Evolutionary conservation across 2,113 vertebrate genomes (phyloP), one percentile per base, ranked within the genome.

Genomic region (Anoura caudifer): DNA sequence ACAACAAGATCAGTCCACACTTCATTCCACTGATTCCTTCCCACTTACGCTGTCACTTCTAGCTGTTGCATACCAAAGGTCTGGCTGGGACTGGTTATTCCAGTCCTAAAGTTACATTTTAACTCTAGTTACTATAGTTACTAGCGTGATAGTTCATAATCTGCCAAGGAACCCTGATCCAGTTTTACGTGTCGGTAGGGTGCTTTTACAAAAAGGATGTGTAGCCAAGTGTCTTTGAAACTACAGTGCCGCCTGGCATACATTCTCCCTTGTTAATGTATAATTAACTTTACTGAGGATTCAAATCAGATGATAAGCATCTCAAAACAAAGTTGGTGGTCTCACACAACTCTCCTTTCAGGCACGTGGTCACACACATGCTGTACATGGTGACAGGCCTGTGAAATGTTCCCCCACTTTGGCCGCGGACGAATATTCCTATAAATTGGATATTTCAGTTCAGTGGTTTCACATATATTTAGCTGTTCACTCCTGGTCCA

Each of bases 1-100:
- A 97, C 28, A 94, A 20, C 94, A 96, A 95, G 93, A 97, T 83
- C 31, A 98, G 96, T 82, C 15, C 95, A 22, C 76, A 93, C 95
- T 96, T 97, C 86, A 85, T 54, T 85, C 84, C 80, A 69, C 61
- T 95, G 61, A 89, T 17, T 85, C 50, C 75, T 95, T 63, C 28
- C 94, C 56, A 61, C 20, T 76, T 41, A 83, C 36, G 13, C 47
- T 97, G 95, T 65, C 84, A 31, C 79, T 92, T 95, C 95, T 80
- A 95, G 92, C 87, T 87, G 79, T 90, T 83, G 15, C 47, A 28
- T 0, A 70, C 83, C 95, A 94, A 92, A 97, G 94, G 76, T 90
- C 84, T 96, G 70, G 33, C 31, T 80, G 20, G 80, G 56, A 82
- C 26, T 61, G 80, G 80, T 61, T 83, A 75, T 77, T 81, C 45